A percentile compares a stretch with the other conserved stretches of the same genome.
phyloP scores from a whole-genome alignment of 2,113 vertebrate species.

The Halcyon malimbica region DNA sequence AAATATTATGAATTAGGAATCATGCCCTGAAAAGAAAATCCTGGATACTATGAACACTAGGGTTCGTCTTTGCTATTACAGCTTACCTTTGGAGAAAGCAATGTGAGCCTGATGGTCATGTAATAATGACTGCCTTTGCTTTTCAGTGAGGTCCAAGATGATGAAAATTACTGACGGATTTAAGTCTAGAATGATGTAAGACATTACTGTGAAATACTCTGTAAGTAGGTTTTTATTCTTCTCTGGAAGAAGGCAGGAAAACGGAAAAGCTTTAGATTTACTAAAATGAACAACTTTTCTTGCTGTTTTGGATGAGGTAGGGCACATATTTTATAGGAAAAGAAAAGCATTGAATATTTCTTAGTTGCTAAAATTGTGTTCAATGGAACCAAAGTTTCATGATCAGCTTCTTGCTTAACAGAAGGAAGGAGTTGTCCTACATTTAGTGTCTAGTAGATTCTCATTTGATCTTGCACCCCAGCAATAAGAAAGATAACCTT shows the following conservation, averaged over 20 bases:
- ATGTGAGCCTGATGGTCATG: neutral
- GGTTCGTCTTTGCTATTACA: neutral
- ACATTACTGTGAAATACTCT: neutral
- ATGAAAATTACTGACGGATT: neutral
- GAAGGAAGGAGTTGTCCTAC: neutral
- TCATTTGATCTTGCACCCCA: neutral
- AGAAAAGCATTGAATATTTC: neutral
- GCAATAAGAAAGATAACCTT: neutral
- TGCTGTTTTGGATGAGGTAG: neutral
- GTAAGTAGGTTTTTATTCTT: neutral
- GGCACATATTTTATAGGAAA: neutral
- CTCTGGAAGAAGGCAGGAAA: neutral
- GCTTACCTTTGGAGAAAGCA: neutral
- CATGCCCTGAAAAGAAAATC: neutral
- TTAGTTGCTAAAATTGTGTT: neutral
- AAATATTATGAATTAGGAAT: neutral
- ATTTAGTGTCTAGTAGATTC: neutral
- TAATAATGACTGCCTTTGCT: neutral
- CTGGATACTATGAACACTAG: neutral
- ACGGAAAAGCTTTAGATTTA: neutral
- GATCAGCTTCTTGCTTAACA: neutral
- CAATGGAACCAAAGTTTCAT: neutral
- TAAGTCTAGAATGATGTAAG: neutral
- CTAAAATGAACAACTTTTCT: neutral
- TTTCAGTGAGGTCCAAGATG: neutral